Percentiles rank a stretch among this genome's conserved stretches.
phyloP scores from a whole-genome alignment of 1,140 invertebrate genomes.

The Drosophila paulistorum region DNA sequence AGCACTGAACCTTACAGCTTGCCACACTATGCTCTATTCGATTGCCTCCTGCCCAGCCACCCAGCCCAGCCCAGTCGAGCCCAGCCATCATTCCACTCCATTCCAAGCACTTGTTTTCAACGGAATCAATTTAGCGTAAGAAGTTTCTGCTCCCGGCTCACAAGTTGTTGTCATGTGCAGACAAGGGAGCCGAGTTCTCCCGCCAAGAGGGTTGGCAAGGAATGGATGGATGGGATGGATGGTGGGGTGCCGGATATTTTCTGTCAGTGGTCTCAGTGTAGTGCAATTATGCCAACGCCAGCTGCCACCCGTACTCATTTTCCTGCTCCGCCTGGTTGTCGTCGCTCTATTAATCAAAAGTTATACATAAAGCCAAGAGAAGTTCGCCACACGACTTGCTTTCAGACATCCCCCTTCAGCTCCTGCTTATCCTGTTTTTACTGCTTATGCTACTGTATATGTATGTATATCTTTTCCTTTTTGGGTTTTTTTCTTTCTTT shows the following conservation, averaged over 20 bases:
- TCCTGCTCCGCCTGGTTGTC: constrained; percentile 7
- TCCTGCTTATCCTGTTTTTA: constrained; percentile 9
- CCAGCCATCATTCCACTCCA: constrained; percentile 2
- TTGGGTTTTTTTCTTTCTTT: constrained; percentile 25
- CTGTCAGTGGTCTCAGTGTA: constrained; percentile 42
- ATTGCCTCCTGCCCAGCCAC: background rate
- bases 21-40: background rate
- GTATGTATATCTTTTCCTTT: constrained; percentile 18
- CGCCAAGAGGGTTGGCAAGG: constrained; percentile 1
- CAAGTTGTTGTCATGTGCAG: constrained; percentile 68
- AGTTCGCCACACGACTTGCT: constrained; percentile 61
- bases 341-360: constrained; percentile 77
- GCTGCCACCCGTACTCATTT: constrained; percentile 43
- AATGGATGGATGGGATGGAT: background rate
- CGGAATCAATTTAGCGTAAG: constrained; percentile 77
- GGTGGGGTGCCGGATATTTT: background rate
- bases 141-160: constrained; percentile 55
- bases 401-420: background rate
- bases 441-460: constrained; percentile 13
- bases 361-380: constrained; percentile 77
- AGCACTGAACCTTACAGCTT: too few relatives aligned
- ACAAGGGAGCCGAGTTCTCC: constrained; percentile 12
- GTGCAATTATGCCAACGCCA: constrained; percentile 70
- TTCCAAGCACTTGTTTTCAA: constrained; percentile 65
- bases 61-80: background rate